Conservation (phyloP, 2,113 vertebrate genomes). For the Dasyornis broadbenti region DNA sequence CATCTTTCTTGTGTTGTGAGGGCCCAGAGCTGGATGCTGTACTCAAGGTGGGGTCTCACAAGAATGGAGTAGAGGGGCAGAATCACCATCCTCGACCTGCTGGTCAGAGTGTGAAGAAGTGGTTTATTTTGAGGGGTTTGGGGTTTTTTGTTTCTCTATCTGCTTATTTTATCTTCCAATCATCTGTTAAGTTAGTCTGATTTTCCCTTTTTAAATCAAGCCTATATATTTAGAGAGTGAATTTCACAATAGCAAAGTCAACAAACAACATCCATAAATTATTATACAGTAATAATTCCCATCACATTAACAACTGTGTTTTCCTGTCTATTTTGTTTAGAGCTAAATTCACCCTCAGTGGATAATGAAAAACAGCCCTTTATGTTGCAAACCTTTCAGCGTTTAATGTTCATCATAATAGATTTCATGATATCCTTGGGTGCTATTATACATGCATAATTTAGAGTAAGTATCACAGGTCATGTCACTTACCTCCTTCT, state of each 20-base stretch:
- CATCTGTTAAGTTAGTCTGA: not conserved
- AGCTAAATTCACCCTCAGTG: not conserved
- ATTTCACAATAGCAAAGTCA: constrained; percentile 8
- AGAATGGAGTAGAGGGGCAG: not conserved
- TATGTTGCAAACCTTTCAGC: not conserved
- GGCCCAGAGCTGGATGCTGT: not conserved
- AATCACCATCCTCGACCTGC: not conserved
- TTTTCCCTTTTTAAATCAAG: constrained; percentile 14
- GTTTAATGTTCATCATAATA: not conserved
- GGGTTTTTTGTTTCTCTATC: not conserved
- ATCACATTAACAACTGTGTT: not conserved
- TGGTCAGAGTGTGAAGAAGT: not conserved
- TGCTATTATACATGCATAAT: not conserved
- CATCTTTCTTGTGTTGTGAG: not conserved
- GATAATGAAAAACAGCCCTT: not conserved
- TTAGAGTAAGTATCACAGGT: not conserved
- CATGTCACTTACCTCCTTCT: not conserved
- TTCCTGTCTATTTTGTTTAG: constrained; percentile 4
- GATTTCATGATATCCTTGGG: not conserved
- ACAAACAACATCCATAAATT: constrained; percentile 17
- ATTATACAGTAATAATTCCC: constrained; percentile 1
- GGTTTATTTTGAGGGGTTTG: not conserved
- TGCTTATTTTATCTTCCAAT: not conserved
- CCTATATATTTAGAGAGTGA: not conserved
- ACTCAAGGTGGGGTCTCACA: not conserved